These are phyloP conservation scores for Salmo trutta DNA, from an alignment of 2,797 vertebrate species.

Conservation along the genomic window DNA sequence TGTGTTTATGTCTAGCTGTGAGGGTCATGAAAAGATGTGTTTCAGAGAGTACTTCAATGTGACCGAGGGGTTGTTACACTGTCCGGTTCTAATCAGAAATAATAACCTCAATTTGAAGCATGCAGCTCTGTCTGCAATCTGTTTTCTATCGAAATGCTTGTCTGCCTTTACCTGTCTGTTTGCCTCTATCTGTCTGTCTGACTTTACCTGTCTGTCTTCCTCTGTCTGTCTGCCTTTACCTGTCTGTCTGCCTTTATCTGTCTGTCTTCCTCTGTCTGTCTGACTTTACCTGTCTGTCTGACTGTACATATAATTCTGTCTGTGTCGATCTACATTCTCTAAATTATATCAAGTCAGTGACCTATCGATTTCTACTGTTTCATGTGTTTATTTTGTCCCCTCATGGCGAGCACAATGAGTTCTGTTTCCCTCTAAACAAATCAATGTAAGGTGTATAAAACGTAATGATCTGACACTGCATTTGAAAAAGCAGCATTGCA, in stretches of 20 bases:
- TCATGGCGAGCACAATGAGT: constrained; percentile 48
- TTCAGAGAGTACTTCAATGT: no score
- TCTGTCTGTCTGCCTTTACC: no score
- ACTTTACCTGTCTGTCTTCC: background rate
- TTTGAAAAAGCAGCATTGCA: constrained; percentile 57
- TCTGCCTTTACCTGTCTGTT: no score
- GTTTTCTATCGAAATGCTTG: no score
- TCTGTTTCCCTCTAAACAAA: constrained; percentile 65
- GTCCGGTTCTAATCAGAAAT: no score
- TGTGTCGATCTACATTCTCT: background rate
- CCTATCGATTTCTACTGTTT: constrained; percentile 31
- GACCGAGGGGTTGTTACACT: no score
- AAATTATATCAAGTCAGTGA: constrained; percentile 16
- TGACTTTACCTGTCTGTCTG: background rate
- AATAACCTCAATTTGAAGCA: no score
- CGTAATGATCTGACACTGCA: constrained; percentile 66
- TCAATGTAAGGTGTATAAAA: constrained; percentile 68
- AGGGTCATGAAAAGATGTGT: background rate
- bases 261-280: background rate
- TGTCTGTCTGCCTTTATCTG: background rate
- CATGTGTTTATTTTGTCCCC: constrained; percentile 54
- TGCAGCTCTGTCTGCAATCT: no score
- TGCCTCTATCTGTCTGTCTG: no score
- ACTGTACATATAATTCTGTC: background rate
- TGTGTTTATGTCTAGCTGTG: background rate